Evolutionary conservation across 2,797 vertebrate species (phyloP), one percentile per base, ranked within the genome.

Genomic region (Hyperoplus lanceolatus): DNA sequence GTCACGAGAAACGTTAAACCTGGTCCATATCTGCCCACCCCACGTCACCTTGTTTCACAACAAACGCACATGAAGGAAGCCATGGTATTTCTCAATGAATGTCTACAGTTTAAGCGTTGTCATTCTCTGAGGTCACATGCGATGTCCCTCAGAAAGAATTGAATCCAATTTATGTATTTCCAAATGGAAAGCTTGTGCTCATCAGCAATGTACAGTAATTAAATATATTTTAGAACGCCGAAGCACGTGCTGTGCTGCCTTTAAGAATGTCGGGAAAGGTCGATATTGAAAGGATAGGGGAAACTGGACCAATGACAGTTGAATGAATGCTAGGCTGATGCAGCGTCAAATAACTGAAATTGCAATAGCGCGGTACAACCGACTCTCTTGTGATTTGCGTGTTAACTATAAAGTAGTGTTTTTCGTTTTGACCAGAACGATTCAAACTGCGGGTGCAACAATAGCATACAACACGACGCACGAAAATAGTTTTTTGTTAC

Each of bases 231-330:
- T 5, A 46, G 6, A 4, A 7, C 6, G 0, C 8, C 9, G 7
- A 2, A 55, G 57, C 66, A 75, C 58, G 50, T 62, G 66, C 29
- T n/a, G 48, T 56, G 86, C 1, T 59, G 65, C 75, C 18, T 79
- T 85, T 29, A 69, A 0, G 0, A 16, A 15, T 5, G 0, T 70
- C 46, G 60, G 29, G 66, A 48, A 50, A 60, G 21, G 38, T 65
- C 7, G 38, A 0, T 38, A 46, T 56, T 41, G 0, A 3, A 1
- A 29, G 4, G 5, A 8, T 15, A 12, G 61, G 8, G 8, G 9
- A 39, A 42, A 57, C 9, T 2, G 57, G 41, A 16, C 29, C 4
- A 36, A 61, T 39, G 48, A 42, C 18, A 8, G 18, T 18, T 53
- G 6, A 11, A 3, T n/a, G 14, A 18, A 9, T 13, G 18, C 18